phyloP scores from a whole-genome alignment of 1,140 invertebrate species.

The Atta colombica region DNA sequence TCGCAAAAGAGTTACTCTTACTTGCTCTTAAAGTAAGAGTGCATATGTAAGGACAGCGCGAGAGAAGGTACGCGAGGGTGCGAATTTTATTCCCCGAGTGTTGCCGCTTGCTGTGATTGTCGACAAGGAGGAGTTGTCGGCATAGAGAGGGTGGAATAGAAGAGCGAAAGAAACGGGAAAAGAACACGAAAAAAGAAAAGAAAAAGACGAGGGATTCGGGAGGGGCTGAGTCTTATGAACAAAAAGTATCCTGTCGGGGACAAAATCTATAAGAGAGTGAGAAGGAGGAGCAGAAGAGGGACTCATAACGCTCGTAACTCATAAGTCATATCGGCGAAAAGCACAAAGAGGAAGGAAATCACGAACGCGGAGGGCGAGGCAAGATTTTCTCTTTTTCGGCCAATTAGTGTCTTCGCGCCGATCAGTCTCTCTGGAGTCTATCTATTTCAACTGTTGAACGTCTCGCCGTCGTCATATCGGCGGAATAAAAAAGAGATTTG shows the following conservation, averaged over 20 bases:
- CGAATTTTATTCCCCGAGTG: constrained; percentile 55
- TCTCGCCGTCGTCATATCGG: background rate
- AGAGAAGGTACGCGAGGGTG: constrained; percentile 63
- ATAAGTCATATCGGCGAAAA: too few species aligned
- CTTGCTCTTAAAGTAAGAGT: background rate
- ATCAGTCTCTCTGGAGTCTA: constrained; percentile 20
- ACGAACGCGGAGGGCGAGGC: background rate
- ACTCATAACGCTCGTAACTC: too few species aligned
- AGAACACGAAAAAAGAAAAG: constrained; percentile 5
- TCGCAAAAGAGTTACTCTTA: background rate
- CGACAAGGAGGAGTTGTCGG: constrained; percentile 52
- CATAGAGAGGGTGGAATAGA: constrained; percentile 23
- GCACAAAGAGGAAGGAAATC: background rate
- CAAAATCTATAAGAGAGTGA: too few species aligned
- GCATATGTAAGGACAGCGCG: constrained; percentile 23
- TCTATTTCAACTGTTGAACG: background rate
- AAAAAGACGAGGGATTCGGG: background rate
- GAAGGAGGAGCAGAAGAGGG: too few species aligned
- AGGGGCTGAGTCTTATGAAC: background rate
- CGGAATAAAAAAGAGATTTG: background rate
- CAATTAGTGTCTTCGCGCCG: constrained; percentile 12
- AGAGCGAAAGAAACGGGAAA: background rate
- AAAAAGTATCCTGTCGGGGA: background rate
- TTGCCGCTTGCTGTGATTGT: constrained; percentile 61
- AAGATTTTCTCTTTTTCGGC: background rate